Conservation (phyloP, 2,797 vertebrate genomes). For the Lateolabrax maculatus region DNA sequence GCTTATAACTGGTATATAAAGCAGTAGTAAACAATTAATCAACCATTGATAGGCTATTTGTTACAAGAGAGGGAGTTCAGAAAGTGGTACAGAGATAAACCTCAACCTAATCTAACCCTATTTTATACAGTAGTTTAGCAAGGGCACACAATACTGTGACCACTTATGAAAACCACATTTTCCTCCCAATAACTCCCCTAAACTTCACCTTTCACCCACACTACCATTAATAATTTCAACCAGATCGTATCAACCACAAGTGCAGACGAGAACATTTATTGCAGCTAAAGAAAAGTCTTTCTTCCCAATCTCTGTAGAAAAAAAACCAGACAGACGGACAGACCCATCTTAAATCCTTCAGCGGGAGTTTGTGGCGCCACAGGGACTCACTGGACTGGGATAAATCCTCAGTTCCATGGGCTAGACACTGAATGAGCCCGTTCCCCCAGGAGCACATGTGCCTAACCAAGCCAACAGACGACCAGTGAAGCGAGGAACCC, state of each 20-base stretch:
- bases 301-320: constrained; percentile 46
- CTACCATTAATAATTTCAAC: constrained; percentile 43
- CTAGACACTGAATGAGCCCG: constrained; percentile 72
- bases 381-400: constrained; percentile 80
- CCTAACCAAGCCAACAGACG: constrained; percentile 75
- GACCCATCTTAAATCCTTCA: constrained; percentile 77
- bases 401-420: constrained; percentile 81
- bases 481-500: constrained; percentile 71
- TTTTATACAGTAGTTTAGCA: not conserved
- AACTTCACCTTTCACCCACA: constrained; percentile 43
- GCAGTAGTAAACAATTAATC: not conserved
- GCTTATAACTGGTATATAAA: not conserved
- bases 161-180: constrained; percentile 35
- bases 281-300: constrained; percentile 47
- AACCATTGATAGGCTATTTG: not conserved
- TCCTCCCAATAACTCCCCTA: constrained; percentile 38
- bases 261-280: constrained; percentile 57
- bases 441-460: constrained; percentile 69
- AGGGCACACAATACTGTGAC: constrained; percentile 3
- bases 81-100: too few relatives aligned
- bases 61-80: not conserved
- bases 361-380: constrained; percentile 71
- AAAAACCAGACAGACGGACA: constrained; percentile 53
- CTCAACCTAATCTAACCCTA: not conserved
- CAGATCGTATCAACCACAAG: constrained; percentile 44